These are phyloP conservation scores for Agrilus cyanescens DNA, from an alignment of 2,888 invertebrate genomes.

Conservation along the genomic window DNA sequence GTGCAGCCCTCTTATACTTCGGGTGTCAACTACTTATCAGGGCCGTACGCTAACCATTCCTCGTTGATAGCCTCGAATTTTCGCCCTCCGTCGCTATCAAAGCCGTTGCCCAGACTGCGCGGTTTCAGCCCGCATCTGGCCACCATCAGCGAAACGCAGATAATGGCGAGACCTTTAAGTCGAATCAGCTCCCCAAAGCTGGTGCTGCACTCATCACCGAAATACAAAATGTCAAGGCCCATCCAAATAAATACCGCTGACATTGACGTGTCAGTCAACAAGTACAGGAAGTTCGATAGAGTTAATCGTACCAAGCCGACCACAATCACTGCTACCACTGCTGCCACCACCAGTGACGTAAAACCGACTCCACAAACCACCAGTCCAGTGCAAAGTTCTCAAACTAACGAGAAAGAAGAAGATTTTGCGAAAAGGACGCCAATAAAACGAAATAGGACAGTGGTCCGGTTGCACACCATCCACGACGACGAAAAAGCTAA, in stretches of 20 bases:
- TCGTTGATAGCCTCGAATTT: slow-evolving; percentile 30
- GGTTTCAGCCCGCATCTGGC: slow-evolving; percentile 63
- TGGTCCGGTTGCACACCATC: slow-evolving; percentile 62
- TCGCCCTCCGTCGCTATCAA: slow-evolving; percentile 20
- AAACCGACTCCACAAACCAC: slow-evolving; percentile 6
- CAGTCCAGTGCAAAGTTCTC: slow-evolving; percentile 27
- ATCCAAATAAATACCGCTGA: slow-evolving; percentile 73
- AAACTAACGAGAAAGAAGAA: slow-evolving; percentile 38
- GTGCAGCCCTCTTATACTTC: slow-evolving; percentile 46
- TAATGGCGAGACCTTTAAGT: slow-evolving; percentile 33
- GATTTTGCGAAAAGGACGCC: slow-evolving; percentile 27
- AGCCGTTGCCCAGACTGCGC: slow-evolving; percentile 27
- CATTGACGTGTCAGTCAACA: slow-evolving; percentile 68
- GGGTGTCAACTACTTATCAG: slow-evolving; percentile 36
- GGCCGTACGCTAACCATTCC: slow-evolving; percentile 44
- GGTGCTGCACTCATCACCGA: slow-evolving; percentile 35
- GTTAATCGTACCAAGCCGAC: slow-evolving; percentile 8
- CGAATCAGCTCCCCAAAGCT: slow-evolving; percentile 43
- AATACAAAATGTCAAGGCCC: slow-evolving; percentile 46
- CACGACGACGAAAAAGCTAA: slow-evolving; percentile 24
- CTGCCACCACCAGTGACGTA: no score
- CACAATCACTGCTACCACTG: slow-evolving; percentile 15
- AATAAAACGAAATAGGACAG: slow-evolving; percentile 60
- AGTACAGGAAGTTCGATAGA: slow-evolving; percentile 39
- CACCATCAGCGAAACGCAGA: slow-evolving; percentile 55